Evolutionary conservation across 2,888 invertebrate species (phyloP), one percentile per base, ranked within the genome.

Genomic region (Resseliella maxima): DNA sequence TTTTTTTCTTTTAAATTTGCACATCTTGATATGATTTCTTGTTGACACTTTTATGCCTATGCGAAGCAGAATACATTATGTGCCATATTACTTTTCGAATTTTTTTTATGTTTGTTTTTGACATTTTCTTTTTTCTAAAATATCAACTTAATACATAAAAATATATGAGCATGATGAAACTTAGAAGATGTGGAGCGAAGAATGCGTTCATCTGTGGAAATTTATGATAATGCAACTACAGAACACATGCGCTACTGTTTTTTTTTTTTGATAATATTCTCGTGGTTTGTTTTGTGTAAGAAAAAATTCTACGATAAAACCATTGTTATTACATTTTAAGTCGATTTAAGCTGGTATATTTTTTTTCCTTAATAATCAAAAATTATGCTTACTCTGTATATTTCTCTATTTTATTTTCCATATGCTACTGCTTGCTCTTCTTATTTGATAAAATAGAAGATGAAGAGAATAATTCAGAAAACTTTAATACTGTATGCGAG

Each of bases 21-120:
- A 50, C 15, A 50, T 50, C 50, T 50, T 18, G 21, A 50, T 50
- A 50, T 50, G 50, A 50, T 2, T 21, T n/a, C 6, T 24, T 59
- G 24, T 27, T 24, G 59, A 27, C 59, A 59, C 24, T 59, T 24
- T 59, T 27, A 59, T 59, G 59, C 24, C 27, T n/a, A 2, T 24
- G 27, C 59, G 24, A 27, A 27, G 59, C 50, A 50, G 21, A 2
- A 59, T 3, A n/a, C 10, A 24, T n/a, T 24, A 27, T n/a, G n/a
- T 27, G 27, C 27, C 59, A 59, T 59, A 12, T 59, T 5, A 59
- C 59, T 59, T 59, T 3, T 8, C 5, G 27, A 2, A 21, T 24
- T 59, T 59, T n/a, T n/a, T 59, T 59, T 59, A 59, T 59, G 59
- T 27, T 24, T 3, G 59, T 59, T n/a, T n/a, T n/a, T n/a, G n/a